Evolutionary conservation across 2,797 vertebrate genomes (phyloP), one percentile per base, ranked within the genome.

Genomic region (Selene dorsalis): DNA sequence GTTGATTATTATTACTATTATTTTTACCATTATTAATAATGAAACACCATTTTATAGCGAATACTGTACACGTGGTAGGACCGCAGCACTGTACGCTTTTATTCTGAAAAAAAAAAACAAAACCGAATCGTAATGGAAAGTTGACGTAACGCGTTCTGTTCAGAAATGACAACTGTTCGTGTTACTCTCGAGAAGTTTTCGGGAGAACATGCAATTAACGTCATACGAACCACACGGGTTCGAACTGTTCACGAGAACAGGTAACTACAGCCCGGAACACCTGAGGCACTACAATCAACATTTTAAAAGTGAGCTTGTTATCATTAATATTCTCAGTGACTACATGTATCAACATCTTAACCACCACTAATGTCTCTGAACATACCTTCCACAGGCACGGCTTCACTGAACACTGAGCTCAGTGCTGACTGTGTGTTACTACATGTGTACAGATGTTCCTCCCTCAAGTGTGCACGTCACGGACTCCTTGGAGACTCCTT

Each of bases 51-150:
- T 39, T 26, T 24, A 2, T n/a, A 7, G 4, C 32, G 11, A 38
- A 18, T 35, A 32, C 11, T 56, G 39, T 26, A 10, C 35, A 50
- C 58, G 20, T 48, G 3, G 20, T 20, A 14, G 38, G 7, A 35
- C 32, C 32, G 32, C 32, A 35, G 32, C 6, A 35, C 32, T 35
- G 32, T 35, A 35, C 20, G 47, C 39, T 38, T 17, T 82, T 68
- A 68, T 58, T 76, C 2, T 63, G 64, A 69, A 67, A 22, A 57
- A 13, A 35, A 35, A 35, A 35, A 35, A 9, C 2, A 35, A 35
- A 9, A 35, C 8, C 6, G 6, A 35, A 32, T 22, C 2, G 1
- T 4, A 47, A 12, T 18, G 28, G 38, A 55, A 56, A 10, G 26
- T 17, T 56, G 53, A 56, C 53, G 17, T 9, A 10, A 16, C 28